Evolutionary conservation across 2,113 vertebrate species (phyloP), one percentile per base, ranked within the genome.

Genomic region (Hymenochirus boettgeri): DNA sequence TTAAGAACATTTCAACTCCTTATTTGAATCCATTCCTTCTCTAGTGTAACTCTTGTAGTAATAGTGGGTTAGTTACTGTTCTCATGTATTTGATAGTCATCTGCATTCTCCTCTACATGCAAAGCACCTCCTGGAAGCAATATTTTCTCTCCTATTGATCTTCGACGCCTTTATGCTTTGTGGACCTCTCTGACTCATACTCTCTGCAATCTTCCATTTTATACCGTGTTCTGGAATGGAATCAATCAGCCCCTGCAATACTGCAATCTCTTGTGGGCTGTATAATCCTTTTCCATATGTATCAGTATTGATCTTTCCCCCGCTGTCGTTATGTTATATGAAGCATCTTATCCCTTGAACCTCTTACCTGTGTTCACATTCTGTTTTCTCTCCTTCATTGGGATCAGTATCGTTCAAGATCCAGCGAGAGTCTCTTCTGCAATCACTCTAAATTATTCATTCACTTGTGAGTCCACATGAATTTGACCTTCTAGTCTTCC

Each of bases 241-340:
- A 13, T 27, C 25, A n/a, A 42, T 15, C 39, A 42, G 39, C 39
- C 13, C 7, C 17, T 42, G 12, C 6, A 6, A 42, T 42, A 2
- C 42, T 47, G 15, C 12, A 17, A 18, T 45, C 5, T 37, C 11
- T 46, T 17, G 24, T 55, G n/a, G 8, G 46, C 31, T 22, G 18
- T 33, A 25, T 55, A 24, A n/a, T 1, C 21, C 18, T n/a, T 33
- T 37, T 64, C 18, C 39, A 56, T 65, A 56, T 65, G 39, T 56
- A 65, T 31, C 21, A 47, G 52, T 55, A 65, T 65, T 64, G 62
- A 56, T 64, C 39, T 46, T 18, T n/a, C 8, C 24, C 33, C 33
- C 33, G 10, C 10, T 13, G 4, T 35, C 15, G 2, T 35, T 11
- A 35, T 33, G 31, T 11, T 11, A 33, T 7, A 7, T 33, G 31